Base-by-base conservation (phyloP, 2,113 vertebrate species). In the Hippocampus comes region DNA sequence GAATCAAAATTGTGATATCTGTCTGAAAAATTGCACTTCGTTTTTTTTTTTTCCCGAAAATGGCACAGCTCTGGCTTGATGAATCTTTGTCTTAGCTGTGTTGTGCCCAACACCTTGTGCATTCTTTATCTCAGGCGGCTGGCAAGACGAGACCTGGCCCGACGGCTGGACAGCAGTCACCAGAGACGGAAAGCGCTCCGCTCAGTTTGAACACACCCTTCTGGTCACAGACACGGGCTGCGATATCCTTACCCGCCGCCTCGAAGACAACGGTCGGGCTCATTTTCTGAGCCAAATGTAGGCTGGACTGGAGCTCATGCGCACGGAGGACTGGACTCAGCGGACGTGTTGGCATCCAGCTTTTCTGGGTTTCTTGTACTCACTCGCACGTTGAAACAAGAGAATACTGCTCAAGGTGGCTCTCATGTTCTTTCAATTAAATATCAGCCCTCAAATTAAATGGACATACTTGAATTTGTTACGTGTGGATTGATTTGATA, bases 71-170 rank as follows among this genome's bases (percentile, higher is more conserved):
- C 34, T 38, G 34, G 34, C 34, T 38, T 38, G 34, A 38, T 38
- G 34, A 38, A 38, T 38, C 34, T 38, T 38, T 38, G 34, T 38
- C 34, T 38, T 38, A 38, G 34, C 34, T 38, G 57, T 73, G 53
- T 77, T 53, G 59, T 73, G 43, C 38, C 41, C 74, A 30, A 63
- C 34, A 11, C 2, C 43, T 42, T 43, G 17, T 68, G 17, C 20
- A 27, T 1, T 60, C 82, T 0, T 12, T 64, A 65, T 85, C 7
- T 73, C 75, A 99, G 97, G 97, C 57, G 96, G 96, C 20, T 99
- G 97, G 97, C 97, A 99, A 75, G 97, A 99, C 21, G 97, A 99
- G 87, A 99, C 97, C 0, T 99, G 97, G 97, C 97, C 97, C 0
- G 97, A 99, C 10, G 95, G 96, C 6, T 99, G 97, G 97, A 99